Conservation (phyloP, 2,797 vertebrate genomes). For the Chaetodon trifasciatus region DNA sequence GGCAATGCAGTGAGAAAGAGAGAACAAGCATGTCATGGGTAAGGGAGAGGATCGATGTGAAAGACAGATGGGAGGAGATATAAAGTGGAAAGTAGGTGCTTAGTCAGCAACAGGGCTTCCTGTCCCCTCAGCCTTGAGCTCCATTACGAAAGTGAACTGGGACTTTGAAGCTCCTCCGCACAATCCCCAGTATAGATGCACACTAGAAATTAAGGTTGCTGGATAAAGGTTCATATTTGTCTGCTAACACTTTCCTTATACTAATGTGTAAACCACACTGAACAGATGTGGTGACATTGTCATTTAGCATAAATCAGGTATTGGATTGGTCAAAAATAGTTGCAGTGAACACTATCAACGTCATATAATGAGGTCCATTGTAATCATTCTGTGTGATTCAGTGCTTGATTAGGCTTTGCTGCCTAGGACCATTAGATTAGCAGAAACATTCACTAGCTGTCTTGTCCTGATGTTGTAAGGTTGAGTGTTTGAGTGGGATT, state of each 20-base stretch:
- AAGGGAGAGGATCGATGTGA: slow-evolving; percentile 70
- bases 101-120: slow-evolving; percentile 70
- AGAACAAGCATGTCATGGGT: slow-evolving; percentile 62
- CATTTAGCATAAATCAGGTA: not conserved
- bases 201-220: slow-evolving; percentile 1
- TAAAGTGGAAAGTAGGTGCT: slow-evolving; percentile 63
- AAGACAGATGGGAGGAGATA: slow-evolving; percentile 61
- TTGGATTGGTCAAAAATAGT: not conserved
- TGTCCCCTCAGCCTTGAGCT: slow-evolving; percentile 48
- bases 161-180: slow-evolving; percentile 32
- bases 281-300: not conserved
- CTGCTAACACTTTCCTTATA: not conserved
- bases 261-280: not conserved
- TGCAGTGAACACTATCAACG: not conserved
- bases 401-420: not conserved
- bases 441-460: not conserved
- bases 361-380: not conserved
- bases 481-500: not conserved
- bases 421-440: not conserved
- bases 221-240: not conserved
- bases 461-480: not conserved
- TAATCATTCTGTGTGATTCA: not conserved
- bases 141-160: slow-evolving; percentile 19
- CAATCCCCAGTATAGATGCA: slow-evolving; percentile 15
- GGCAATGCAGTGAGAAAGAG: slow-evolving; percentile 40